These are phyloP conservation scores for Pinna nobilis DNA, from an alignment of 1,140 invertebrate species.

Conservation along the genomic window DNA sequence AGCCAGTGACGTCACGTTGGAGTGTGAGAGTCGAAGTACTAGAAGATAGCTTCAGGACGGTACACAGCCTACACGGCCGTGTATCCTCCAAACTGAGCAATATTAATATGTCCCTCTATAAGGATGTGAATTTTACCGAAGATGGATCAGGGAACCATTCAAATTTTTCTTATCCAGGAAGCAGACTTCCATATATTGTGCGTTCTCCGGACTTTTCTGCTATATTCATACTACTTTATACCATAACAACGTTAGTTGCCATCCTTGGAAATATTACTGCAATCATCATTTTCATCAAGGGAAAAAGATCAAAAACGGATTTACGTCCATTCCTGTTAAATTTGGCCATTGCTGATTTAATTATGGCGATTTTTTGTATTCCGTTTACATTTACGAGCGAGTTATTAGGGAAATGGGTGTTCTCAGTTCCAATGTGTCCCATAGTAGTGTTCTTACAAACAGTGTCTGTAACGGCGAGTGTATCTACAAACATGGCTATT, in stretches of 20 bases:
- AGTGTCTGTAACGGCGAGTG: conserved; percentile 68
- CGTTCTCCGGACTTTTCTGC: conserved; percentile 6
- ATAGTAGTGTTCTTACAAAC: conserved; percentile 70
- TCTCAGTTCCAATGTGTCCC: conserved; percentile 69
- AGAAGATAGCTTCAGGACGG: not conserved
- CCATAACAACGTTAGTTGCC: conserved; percentile 59
- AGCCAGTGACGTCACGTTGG: conserved; percentile 8
- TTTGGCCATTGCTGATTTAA: conserved; percentile 78
- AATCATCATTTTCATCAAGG: conserved; percentile 68
- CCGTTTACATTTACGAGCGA: conserved; percentile 73
- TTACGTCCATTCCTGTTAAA: conserved; percentile 83
- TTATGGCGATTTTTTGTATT: conserved; percentile 74
- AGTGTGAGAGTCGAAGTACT: conserved; percentile 10
- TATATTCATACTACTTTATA: conserved; percentile 66
- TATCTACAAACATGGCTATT: conserved; percentile 73
- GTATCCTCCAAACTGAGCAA: not conserved
- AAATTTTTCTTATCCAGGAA: too few relatives aligned
- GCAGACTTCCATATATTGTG: too few relatives aligned
- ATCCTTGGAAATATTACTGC: conserved; percentile 67
- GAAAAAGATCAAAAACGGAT: conserved; percentile 66
- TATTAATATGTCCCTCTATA: not conserved
- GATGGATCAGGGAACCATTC: not conserved
- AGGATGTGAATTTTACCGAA: not conserved
- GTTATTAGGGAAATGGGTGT: conserved; percentile 66
- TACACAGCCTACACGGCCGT: not conserved